phyloP scores from a whole-genome alignment of 2,797 vertebrate species.

The Cynodonichthys magdalenae region DNA sequence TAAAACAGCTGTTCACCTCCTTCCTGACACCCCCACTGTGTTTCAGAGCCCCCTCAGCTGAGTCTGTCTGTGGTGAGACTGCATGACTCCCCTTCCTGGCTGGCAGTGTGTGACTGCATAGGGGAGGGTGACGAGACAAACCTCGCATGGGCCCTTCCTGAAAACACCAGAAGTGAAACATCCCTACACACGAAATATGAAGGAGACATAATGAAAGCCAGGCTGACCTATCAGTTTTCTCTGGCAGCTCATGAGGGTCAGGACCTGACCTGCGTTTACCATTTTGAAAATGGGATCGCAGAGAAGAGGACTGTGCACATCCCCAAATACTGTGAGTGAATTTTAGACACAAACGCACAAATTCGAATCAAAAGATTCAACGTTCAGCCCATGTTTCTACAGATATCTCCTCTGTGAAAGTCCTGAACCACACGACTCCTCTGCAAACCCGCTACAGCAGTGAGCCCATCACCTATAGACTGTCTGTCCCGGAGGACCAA shows the following conservation, averaged over 20 bases:
- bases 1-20: constrained; percentile 22
- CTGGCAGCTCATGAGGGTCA: constrained; percentile 71
- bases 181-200: constrained; percentile 29
- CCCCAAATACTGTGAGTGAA: constrained; percentile 75
- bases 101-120: constrained; percentile 71
- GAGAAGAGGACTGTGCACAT: constrained; percentile 59
- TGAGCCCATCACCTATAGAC: constrained; percentile 29
- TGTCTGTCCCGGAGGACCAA: constrained; percentile 60
- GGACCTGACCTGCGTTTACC: constrained; percentile 70
- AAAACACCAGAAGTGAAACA: constrained; percentile 43
- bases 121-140: constrained; percentile 44
- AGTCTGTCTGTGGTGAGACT: constrained; percentile 54
- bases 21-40: constrained; percentile 36
- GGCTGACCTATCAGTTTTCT: constrained; percentile 67
- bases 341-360: neutral
- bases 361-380: neutral
- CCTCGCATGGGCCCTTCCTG: constrained; percentile 73
- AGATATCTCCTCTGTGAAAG: constrained; percentile 76
- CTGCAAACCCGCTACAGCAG: constrained; percentile 33
- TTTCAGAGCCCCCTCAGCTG: constrained; percentile 58
- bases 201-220: constrained; percentile 44
- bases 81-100: constrained; percentile 55
- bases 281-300: constrained; percentile 33
- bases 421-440: constrained; percentile 71
- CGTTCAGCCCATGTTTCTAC: constrained; percentile 17